These are phyloP conservation scores for Leptarthrus brevirostris DNA, from an alignment of 2,888 invertebrate genomes.

Conservation along the genomic window DNA sequence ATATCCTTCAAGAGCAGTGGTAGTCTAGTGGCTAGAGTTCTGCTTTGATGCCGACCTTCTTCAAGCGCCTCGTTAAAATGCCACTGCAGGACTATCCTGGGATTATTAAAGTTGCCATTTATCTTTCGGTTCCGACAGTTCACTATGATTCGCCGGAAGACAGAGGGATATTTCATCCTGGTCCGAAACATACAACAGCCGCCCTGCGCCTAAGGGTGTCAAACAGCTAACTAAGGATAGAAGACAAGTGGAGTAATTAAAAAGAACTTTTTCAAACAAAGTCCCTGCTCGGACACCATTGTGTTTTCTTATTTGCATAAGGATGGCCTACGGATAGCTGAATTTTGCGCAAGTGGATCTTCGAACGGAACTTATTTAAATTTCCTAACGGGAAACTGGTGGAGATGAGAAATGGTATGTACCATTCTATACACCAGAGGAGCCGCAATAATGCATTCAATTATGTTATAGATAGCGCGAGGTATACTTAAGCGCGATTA, in stretches of 20 bases:
- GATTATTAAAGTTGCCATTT: conserved; percentile 50
- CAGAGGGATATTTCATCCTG: conserved; percentile 1
- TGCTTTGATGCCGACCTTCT: conserved; percentile 39
- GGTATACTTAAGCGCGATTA: conserved; percentile 39
- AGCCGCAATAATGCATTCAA: conserved; percentile 46
- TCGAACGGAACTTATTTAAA: conserved; percentile 46
- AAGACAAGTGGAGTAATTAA: conserved; percentile 51
- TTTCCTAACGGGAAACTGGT: conserved; percentile 4
- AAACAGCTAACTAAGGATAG: conserved; percentile 43
- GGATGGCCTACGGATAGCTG: conserved; percentile 15
- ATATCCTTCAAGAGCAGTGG: conserved; percentile 11
- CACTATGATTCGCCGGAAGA: conserved; percentile 33
- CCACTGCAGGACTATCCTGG: conserved; percentile 30
- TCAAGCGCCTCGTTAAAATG: conserved; percentile 40
- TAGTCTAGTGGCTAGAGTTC: conserved; percentile 12
- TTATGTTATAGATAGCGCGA: conserved; percentile 16
- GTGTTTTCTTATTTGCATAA: conserved; percentile 47
- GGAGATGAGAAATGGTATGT: neutral
- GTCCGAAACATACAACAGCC: conserved; percentile 19
- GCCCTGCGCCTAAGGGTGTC: conserved; percentile 32
- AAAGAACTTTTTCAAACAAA: conserved; percentile 49
- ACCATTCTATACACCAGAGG: neutral
- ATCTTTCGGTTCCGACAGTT: conserved; percentile 44
- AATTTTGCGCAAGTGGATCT: neutral
- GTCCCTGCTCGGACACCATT: conserved; percentile 43